Base-by-base conservation (phyloP, 2,888 invertebrate genomes). In the Andrena haemorrhoa region DNA sequence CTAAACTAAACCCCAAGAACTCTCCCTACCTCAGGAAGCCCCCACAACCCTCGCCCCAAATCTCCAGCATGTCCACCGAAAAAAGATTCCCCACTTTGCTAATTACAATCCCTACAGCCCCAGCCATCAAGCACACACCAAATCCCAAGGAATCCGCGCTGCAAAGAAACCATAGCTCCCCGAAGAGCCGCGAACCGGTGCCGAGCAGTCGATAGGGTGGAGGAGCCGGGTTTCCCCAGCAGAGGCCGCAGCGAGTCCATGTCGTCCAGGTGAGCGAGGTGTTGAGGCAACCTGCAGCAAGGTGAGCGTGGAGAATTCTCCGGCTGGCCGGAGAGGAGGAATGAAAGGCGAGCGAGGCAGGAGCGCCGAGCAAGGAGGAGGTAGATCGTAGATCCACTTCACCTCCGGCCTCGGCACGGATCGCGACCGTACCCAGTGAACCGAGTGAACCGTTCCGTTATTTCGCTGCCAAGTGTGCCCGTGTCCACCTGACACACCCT, bases 321-420 rank as follows among this genome's bases (percentile, higher is more conserved):
- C 53, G 78, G 85, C 72, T 66, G 65, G 75, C 78, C 61, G 72
- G 65, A 79, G 82, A 86, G 84, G 73, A 89, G 86, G 89, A 89
- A 87, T 78, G 85, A 86, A 86, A 86, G 87, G 86, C 56, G 61
- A 70, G 26, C 66, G 66, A 60, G 66, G 26, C 56, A 60, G 61
- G 65, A 53, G 51, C 63, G 53, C 16, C 61, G 61, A 29, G 41
- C 58, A 51, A 74, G 71, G 76, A 74, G 81, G 82, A 82, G 83
- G 85, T 79, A 81, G 75, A 82, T 86, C 81, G 88, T 87, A 82
- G 83, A 51, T 79, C 81, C 88, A 89, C 84, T 87, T 86, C 86
- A 89, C 86, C 88, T 89, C 88, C 84, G 83, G 77, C 84, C 86
- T 84, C 84, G 80, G 83, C 83, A 82, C 81, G 85, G 86, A 86